phyloP scores from a whole-genome alignment of 2,797 vertebrate species.

The Urosaurus nigricauda region DNA sequence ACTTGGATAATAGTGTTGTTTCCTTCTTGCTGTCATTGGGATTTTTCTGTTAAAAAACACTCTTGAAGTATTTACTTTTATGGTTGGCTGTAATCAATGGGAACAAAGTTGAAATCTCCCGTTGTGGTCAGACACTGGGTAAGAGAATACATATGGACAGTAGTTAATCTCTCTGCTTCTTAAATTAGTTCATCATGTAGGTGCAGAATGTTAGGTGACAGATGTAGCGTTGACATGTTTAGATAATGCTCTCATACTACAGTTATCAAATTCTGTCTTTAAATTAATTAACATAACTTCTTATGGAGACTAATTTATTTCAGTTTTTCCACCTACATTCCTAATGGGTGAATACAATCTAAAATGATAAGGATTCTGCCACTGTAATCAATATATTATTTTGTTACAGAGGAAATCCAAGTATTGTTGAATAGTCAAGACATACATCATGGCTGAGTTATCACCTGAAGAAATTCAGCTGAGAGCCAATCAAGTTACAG shows the following conservation, averaged over 20 bases:
- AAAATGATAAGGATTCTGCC: background rate
- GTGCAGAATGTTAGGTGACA: background rate
- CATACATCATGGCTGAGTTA: constrained; percentile 89
- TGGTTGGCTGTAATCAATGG: too few relatives aligned
- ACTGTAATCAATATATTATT: background rate
- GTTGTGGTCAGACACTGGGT: too few relatives aligned
- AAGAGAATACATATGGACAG: background rate
- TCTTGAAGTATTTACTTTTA: too few relatives aligned
- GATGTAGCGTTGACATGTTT: background rate
- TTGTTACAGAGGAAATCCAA: constrained; percentile 55
- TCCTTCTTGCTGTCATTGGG: too few relatives aligned
- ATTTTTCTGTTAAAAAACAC: too few relatives aligned
- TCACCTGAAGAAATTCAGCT: constrained; percentile 88
- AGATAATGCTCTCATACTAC: background rate
- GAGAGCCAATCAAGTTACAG: constrained; percentile 92
- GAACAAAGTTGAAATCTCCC: background rate
- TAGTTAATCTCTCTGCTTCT: background rate
- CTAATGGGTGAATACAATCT: background rate
- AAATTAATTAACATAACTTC: background rate
- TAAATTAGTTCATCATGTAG: background rate
- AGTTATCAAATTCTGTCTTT: background rate
- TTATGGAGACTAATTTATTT: background rate
- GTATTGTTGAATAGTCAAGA: constrained; percentile 5
- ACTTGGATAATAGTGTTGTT: too few relatives aligned
- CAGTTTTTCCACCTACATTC: background rate